phyloP scores from a whole-genome alignment of 2,888 invertebrate species.

The Cremastobaeus sp. region DNA sequence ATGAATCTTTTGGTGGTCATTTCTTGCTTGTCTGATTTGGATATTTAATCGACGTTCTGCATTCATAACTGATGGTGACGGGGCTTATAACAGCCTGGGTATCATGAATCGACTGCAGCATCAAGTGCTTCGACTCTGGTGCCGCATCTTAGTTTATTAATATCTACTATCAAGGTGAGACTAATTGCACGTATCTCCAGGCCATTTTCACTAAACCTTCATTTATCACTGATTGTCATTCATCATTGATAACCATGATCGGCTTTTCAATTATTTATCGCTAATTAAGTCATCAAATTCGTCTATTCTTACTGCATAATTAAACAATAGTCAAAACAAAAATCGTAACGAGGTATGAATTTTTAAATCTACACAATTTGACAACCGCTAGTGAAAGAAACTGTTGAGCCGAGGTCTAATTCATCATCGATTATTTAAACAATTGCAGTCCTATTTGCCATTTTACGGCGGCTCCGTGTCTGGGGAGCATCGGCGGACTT shows the following conservation, averaged over 20 bases:
- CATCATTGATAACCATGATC: no score
- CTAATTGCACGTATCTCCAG: constrained; percentile 45
- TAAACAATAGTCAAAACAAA: no score
- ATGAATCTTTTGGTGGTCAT: background rate
- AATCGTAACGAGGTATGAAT: no score
- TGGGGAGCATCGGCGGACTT: constrained; percentile 85
- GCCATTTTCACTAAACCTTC: constrained; percentile 1
- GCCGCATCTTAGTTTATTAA: constrained; percentile 85
- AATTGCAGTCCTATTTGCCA: constrained; percentile 87
- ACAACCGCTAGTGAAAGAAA: no score
- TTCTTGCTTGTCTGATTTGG: background rate
- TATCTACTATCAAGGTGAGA: constrained; percentile 87
- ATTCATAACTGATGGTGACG: constrained; percentile 40
- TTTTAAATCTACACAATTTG: no score
- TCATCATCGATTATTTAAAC: no score
- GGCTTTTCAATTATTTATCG: no score
- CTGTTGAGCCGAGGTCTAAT: no score
- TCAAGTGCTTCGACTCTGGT: constrained; percentile 79
- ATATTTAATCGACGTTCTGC: background rate
- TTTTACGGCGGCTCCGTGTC: constrained; percentile 84
- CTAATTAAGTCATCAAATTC: no score
- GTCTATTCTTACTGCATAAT: no score
- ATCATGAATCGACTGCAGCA: constrained; percentile 72
- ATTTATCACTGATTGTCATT: constrained; percentile 17
- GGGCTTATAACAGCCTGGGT: constrained; percentile 70